phyloP scores from a whole-genome alignment of 2,888 invertebrate genomes.

The Oscheius sp. region DNA sequence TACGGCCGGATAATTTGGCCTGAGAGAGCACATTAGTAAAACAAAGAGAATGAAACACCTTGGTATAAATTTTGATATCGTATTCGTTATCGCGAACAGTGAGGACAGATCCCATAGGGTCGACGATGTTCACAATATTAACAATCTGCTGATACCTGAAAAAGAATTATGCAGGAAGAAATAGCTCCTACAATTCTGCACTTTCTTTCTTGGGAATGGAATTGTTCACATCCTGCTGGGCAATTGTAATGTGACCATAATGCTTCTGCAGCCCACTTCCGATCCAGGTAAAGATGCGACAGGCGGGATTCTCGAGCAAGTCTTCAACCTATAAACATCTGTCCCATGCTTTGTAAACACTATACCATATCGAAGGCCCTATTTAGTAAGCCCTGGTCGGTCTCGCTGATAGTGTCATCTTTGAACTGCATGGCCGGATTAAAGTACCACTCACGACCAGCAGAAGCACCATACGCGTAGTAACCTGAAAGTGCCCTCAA shows the following conservation, averaged over 20 bases:
- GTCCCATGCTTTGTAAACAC: neutral
- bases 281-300: constrained; percentile 64
- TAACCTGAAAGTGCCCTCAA: constrained; percentile 46
- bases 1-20: constrained; percentile 57
- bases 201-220: constrained; percentile 48
- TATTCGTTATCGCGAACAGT: constrained; percentile 61
- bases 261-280: constrained; percentile 70
- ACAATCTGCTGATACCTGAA: constrained; percentile 32
- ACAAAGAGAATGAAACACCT: constrained; percentile 38
- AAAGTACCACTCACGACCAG: constrained; percentile 69
- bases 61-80: constrained; percentile 68
- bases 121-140: constrained; percentile 60
- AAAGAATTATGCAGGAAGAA: neutral
- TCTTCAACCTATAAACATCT: constrained; percentile 57
- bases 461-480: constrained; percentile 67
- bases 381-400: constrained; percentile 57
- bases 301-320: constrained; percentile 56
- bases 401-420: constrained; percentile 56
- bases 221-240: constrained; percentile 62
- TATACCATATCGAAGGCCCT: constrained; percentile 58
- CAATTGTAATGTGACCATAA: constrained; percentile 68
- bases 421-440: constrained; percentile 66
- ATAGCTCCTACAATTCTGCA: constrained; percentile 10
- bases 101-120: constrained; percentile 57
- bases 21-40: constrained; percentile 20